Base-by-base conservation (phyloP, 1,140 invertebrate species). In the Trichonephila inaurata region DNA sequence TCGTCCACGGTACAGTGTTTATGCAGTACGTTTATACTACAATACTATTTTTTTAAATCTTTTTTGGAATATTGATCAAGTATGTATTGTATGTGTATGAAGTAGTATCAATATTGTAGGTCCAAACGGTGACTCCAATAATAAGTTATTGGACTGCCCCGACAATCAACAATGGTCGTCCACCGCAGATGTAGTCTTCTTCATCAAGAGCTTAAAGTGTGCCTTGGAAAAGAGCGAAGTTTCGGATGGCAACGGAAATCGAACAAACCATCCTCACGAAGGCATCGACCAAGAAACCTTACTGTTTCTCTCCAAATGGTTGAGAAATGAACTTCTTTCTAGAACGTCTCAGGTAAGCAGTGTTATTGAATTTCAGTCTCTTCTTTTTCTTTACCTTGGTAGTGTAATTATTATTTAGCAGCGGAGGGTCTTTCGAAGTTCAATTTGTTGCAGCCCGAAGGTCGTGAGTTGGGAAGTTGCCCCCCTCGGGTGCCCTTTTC, bases 231-330 rank as follows among this genome's bases (percentile, higher is more conserved):
- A 90, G 44, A 18, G 5, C 4, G 72, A 33, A 40, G 72, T 40
- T 10, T 28, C 28, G 7, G 89, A 90, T 33, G 24, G 58, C 24
- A 90, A 90, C 28, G 89, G 69, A 33, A 90, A 90, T 60, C 33
- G 10, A 6, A 14, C 64, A 6, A 69, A 28, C 1, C 66, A 69
- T 14, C 72, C 72, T 5, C 24, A 40, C 28, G 72, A 77, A 33
- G 72, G 33, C 5, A 24, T 90, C 44, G 69, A 90, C n/a, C 81
- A 61, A 61, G 72, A 81, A n/a, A 90, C 89, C 0, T 21, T 90
- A 0, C 24, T 90, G 6, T 90, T 90, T 16, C 24, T 90, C 24
- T 81, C 66, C 3, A 60, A 61, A 10, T 90, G 89, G 89, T 16
- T 90, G 14, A 33, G 51, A 12, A 82, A 69, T 0, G 62, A 89